A percentile compares a stretch with the other conserved stretches of the same genome.
Conservation (phyloP, 2,797 vertebrate species). For the Channallabes apus region DNA sequence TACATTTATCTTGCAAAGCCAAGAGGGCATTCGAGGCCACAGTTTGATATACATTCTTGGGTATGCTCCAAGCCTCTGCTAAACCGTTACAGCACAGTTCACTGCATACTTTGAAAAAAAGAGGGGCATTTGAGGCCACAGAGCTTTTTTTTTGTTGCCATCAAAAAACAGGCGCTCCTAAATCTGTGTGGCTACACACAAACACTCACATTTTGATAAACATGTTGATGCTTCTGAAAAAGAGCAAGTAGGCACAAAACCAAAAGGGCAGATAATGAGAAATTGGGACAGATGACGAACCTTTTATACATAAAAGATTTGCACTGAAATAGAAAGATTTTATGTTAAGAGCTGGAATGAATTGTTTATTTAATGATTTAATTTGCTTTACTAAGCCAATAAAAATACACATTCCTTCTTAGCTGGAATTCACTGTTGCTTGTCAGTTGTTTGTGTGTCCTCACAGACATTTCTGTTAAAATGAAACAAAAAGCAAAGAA, state of each 20-base stretch:
- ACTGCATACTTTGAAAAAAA: constrained; percentile 30
- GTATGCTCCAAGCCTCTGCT: constrained; percentile 11
- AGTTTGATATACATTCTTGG: constrained; percentile 28
- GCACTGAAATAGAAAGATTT: neutral
- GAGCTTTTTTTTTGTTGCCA: neutral
- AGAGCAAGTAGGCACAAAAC: constrained; percentile 20
- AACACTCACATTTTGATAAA: constrained; percentile 36
- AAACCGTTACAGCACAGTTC: constrained; percentile 24
- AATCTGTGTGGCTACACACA: constrained; percentile 37
- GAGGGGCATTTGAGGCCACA: constrained; percentile 38
- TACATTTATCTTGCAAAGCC: constrained; percentile 18
- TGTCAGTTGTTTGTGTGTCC: neutral
- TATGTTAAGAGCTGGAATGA: neutral
- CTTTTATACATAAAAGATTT: neutral
- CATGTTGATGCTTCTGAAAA: constrained; percentile 28
- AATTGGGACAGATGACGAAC: neutral
- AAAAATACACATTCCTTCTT: neutral
- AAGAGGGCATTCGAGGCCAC: constrained; percentile 18
- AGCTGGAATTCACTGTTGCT: neutral
- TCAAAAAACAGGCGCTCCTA: constrained; percentile 32
- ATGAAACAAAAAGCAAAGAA: neutral
- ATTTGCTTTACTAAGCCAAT: neutral
- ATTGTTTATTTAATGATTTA: neutral
- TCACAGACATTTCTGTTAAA: neutral
- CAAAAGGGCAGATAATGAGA: constrained; percentile 23